Evolutionary conservation across 2,113 vertebrate species (phyloP).

Genomic region (Corythaeola cristata): DNA sequence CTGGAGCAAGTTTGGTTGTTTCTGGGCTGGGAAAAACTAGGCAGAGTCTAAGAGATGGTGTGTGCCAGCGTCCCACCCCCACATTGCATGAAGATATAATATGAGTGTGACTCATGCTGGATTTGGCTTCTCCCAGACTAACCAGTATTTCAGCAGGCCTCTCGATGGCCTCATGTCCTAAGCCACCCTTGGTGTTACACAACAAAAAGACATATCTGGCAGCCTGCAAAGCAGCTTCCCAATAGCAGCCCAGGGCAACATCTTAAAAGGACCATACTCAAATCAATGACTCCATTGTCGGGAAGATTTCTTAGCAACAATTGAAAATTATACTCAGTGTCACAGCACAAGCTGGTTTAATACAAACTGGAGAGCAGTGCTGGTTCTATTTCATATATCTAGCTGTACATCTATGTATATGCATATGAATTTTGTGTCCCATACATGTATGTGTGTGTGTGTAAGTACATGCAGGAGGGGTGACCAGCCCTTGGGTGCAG

Average conservation of each 20-base stretch:
- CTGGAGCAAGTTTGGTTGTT: neutral
- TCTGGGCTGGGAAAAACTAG: neutral
- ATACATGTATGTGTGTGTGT: neutral
- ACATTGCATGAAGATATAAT: neutral
- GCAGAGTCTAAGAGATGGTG: neutral
- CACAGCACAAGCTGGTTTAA: neutral
- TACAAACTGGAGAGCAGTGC: neutral
- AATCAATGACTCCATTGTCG: conserved; percentile 2
- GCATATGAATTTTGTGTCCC: neutral
- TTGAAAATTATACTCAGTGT: neutral
- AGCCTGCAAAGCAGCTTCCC: conserved; percentile 1
- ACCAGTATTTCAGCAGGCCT: conserved; percentile 34
- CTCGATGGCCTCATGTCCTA: neutral
- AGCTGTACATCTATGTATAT: neutral
- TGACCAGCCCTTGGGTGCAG: neutral
- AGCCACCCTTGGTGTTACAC: conserved; percentile 33
- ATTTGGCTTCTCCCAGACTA: conserved; percentile 40
- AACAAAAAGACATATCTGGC: neutral
- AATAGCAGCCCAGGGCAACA: conserved; percentile 38
- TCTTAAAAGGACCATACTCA: conserved; percentile 7
- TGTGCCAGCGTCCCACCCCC: neutral
- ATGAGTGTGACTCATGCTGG: neutral
- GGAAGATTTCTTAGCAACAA: neutral
- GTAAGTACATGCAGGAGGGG: neutral
- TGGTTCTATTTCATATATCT: neutral